These are phyloP conservation scores for Trigoniulus corallinus DNA, from an alignment of 1,140 invertebrate genomes.

Conservation along the genomic window DNA sequence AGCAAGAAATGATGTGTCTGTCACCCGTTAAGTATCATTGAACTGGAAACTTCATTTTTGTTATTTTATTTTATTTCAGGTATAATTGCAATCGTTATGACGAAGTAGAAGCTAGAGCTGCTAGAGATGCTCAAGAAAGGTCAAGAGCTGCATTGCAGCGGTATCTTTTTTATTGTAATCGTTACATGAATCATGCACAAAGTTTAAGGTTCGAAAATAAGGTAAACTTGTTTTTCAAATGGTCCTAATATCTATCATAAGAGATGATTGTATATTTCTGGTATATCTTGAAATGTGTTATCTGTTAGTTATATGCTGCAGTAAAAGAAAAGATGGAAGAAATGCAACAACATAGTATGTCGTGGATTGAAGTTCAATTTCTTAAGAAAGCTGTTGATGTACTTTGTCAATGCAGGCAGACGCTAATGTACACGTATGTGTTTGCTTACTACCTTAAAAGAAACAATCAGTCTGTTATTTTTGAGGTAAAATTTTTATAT, in stretches of 20 bases:
- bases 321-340: slow-evolving; percentile 98
- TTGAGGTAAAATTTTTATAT: slow-evolving; percentile 55
- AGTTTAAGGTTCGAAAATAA: slow-evolving; percentile 96
- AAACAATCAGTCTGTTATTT: slow-evolving; percentile 98
- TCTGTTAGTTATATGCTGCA: slow-evolving; percentile 51
- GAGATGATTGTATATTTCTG: slow-evolving; percentile 5
- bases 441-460: slow-evolving; percentile 97
- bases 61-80: slow-evolving; percentile 25
- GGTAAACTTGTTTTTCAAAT: slow-evolving; percentile 24
- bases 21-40: slow-evolving; percentile 6
- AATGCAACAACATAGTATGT: slow-evolving; percentile 99
- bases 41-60: slow-evolving; percentile 3
- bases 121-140: slow-evolving; percentile 86
- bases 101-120: slow-evolving; percentile 90
- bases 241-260: background rate
- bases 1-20: background rate
- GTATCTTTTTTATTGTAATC: slow-evolving; percentile 96
- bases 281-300: slow-evolving; percentile 1
- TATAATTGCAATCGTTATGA: slow-evolving; percentile 98
- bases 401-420: slow-evolving; percentile 90
- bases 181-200: slow-evolving; percentile 99
- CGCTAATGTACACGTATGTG: slow-evolving; percentile 97
- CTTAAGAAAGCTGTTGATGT: slow-evolving; percentile 74
- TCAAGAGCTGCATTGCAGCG: slow-evolving; percentile 78
- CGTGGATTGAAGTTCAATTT: slow-evolving; percentile 88